Conservation (phyloP, 2,797 vertebrate species). For the Hoplostethus atlanticus region DNA sequence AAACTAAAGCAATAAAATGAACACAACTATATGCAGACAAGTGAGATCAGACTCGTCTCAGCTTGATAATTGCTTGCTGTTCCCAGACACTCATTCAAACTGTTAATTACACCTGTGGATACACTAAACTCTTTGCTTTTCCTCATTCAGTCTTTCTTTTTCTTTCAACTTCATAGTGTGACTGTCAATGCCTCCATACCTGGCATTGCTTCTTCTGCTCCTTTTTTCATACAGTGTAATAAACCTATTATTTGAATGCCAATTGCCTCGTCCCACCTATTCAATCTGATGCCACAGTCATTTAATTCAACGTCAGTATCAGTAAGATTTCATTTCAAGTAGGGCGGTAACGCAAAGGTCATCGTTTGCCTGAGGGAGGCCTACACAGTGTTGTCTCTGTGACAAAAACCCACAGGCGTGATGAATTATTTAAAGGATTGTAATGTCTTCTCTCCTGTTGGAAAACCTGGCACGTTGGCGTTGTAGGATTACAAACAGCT, state of each 20-base stretch:
- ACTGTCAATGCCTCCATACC: too few species aligned
- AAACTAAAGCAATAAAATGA: too few species aligned
- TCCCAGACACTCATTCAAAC: too few species aligned
- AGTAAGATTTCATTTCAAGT: constrained; percentile 43
- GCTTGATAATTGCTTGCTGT: constrained; percentile 2
- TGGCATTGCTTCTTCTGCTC: background rate
- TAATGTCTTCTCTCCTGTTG: constrained; percentile 34
- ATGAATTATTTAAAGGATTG: constrained; percentile 61
- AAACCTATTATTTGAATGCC: too few species aligned
- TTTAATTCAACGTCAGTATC: constrained; percentile 27
- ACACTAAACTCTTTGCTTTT: too few species aligned
- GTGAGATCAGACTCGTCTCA: constrained; percentile 3
- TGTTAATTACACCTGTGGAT: too few species aligned
- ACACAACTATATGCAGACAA: background rate
- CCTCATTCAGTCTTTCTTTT: background rate
- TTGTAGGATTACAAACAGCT: constrained; percentile 41
- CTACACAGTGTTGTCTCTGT: constrained; percentile 36
- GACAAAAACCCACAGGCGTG: constrained; percentile 39
- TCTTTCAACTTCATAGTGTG: constrained; percentile 10
- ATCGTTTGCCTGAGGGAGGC: constrained; percentile 48
- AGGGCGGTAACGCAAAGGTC: constrained; percentile 55
- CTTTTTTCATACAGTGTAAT: background rate
- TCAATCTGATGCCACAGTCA: constrained; percentile 30
- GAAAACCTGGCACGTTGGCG: constrained; percentile 19
- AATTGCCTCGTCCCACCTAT: background rate